Conservation (phyloP, 2,797 vertebrate genomes). For the Pogonophryne albipinna region DNA sequence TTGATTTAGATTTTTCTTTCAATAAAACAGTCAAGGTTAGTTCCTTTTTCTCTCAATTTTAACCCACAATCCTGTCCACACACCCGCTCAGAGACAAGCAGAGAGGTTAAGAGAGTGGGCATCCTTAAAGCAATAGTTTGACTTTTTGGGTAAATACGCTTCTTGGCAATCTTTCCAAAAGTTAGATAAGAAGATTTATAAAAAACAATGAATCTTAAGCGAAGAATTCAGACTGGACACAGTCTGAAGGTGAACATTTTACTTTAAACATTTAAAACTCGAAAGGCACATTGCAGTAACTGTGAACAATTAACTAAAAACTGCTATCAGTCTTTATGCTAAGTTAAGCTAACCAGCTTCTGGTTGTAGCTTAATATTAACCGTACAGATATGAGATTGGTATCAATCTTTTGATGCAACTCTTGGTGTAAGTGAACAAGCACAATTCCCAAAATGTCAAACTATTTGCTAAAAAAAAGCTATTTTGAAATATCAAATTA, state of each 20-base stretch:
- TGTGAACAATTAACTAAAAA: background rate
- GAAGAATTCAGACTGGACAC: constrained; percentile 9
- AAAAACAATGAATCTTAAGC: background rate
- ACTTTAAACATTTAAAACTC: background rate
- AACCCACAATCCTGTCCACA: constrained; percentile 39
- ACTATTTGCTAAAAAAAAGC: constrained; percentile 33
- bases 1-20: constrained; percentile 62
- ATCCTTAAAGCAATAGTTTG: constrained; percentile 27
- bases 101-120: constrained; percentile 51
- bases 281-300: constrained; percentile 2
- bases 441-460: constrained; percentile 39
- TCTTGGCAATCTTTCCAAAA: constrained; percentile 6
- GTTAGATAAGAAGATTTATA: constrained; percentile 1
- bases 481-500: constrained; percentile 35
- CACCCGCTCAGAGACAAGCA: background rate
- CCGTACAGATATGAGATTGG: background rate
- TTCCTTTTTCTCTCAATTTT: constrained; percentile 57
- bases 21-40: constrained; percentile 65
- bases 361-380: background rate
- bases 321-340: background rate
- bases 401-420: background rate
- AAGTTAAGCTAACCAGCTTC: constrained; percentile 7
- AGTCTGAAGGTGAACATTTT: background rate
- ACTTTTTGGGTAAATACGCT: constrained; percentile 35
- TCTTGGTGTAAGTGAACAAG: background rate